Percentiles rank a stretch among this genome's conserved stretches.
These are phyloP conservation scores for Cromileptes altivelis DNA, from an alignment of 2,113 vertebrate species.

Conservation along the genomic window DNA sequence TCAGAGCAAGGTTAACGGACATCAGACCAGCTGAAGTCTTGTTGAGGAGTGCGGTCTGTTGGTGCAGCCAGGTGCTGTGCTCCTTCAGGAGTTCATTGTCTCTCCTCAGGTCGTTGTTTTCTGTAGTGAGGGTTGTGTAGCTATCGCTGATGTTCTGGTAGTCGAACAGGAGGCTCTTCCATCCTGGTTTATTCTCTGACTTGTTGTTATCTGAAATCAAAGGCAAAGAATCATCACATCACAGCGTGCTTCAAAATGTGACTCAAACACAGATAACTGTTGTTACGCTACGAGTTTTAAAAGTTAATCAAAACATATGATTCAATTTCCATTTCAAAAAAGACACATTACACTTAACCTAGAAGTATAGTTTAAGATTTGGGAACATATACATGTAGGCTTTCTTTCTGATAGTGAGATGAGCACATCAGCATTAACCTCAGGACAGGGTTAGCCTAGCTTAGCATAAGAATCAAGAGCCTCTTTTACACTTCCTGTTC, in stretches of 20 bases:
- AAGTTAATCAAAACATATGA: too few species aligned
- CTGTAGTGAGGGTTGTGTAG: not conserved
- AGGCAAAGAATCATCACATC: not conserved
- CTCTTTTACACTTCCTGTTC: too few species aligned
- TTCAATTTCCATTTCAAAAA: too few species aligned
- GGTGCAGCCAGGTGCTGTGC: not conserved
- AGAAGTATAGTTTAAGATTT: too few species aligned
- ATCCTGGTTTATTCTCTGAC: slow-evolving; percentile 2
- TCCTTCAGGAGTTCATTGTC: slow-evolving; percentile 14
- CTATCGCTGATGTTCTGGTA: slow-evolving; percentile 51
- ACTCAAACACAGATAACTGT: not conserved
- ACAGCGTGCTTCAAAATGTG: not conserved
- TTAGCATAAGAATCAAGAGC: too few species aligned
- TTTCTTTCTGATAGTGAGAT: too few species aligned
- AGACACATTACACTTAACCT: too few species aligned
- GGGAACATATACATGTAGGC: too few species aligned
- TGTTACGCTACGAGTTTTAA: too few species aligned
- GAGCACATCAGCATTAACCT: too few species aligned
- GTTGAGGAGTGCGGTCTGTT: slow-evolving; percentile 34
- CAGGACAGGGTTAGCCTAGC: too few species aligned
- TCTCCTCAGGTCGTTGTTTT: not conserved
- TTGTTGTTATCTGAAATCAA: slow-evolving; percentile 22
- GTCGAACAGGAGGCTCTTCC: slow-evolving; percentile 23
- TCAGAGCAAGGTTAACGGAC: not conserved
- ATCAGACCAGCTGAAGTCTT: not conserved